Evolutionary conservation across 1,140 invertebrate species (phyloP).

Genomic region (Euwallacea fornicatus): DNA sequence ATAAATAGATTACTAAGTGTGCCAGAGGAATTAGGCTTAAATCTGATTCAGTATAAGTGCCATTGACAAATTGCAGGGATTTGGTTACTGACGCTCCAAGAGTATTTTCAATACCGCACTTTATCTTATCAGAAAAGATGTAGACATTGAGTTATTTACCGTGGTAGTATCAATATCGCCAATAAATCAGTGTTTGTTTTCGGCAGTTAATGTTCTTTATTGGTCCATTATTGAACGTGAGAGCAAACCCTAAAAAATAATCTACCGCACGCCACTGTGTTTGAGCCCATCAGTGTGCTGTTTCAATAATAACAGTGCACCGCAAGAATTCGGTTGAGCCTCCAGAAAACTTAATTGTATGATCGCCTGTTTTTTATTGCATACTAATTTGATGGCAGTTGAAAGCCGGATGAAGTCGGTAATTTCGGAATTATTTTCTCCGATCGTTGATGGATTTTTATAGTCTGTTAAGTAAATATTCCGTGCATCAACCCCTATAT

Average conservation of each 20-base stretch:
- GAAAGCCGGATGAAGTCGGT: background rate
- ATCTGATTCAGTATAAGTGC: constrained; percentile 5
- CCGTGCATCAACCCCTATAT: too few relatives aligned
- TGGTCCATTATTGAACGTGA: too few relatives aligned
- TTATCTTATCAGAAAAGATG: constrained; percentile 15
- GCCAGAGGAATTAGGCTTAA: constrained; percentile 1
- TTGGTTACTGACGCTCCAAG: background rate
- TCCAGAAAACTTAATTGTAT: background rate
- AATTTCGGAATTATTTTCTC: background rate
- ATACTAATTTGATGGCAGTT: background rate
- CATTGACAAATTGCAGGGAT: constrained; percentile 15
- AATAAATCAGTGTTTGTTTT: constrained; percentile 5
- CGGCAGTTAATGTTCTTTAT: too few relatives aligned
- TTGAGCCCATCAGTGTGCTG: background rate
- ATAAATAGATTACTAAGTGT: constrained; percentile 4
- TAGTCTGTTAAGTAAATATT: too few relatives aligned
- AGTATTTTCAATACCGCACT: background rate
- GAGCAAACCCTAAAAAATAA: too few relatives aligned
- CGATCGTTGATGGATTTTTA: too few relatives aligned
- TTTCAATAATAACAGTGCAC: constrained; percentile 3
- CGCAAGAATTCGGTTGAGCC: background rate
- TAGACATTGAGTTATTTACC: background rate
- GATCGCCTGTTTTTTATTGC: background rate
- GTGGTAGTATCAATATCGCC: constrained; percentile 7
- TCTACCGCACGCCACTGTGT: background rate